Evolutionary conservation across 2,113 vertebrate species (phyloP).

Genomic region (Phaethornis superciliosus): DNA sequence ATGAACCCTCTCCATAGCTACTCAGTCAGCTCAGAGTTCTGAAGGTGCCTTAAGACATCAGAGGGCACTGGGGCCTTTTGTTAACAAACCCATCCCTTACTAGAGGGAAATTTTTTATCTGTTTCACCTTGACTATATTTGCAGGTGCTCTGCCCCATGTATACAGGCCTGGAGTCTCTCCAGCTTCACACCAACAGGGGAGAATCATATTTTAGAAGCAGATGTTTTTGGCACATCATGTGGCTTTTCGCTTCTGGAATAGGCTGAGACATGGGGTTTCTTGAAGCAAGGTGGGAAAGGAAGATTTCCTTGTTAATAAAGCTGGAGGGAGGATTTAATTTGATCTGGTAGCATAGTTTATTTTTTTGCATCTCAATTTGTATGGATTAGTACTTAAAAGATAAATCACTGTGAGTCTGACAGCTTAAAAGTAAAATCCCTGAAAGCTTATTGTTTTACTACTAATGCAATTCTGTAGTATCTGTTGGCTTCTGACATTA

Average conservation of each 20-base stretch:
- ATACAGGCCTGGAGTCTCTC: neutral
- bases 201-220: neutral
- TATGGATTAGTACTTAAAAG: constrained; percentile 65
- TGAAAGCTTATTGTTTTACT: constrained; percentile 58
- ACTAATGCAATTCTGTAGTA: constrained; percentile 33
- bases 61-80: neutral
- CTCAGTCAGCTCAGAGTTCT: neutral
- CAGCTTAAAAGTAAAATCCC: constrained; percentile 66
- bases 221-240: neutral
- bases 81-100: neutral
- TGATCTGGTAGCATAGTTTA: constrained; percentile 24
- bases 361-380: constrained; percentile 62
- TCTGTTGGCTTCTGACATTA: constrained; percentile 56
- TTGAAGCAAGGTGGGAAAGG: constrained; percentile 2
- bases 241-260: neutral
- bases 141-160: neutral
- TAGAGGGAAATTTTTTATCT: neutral
- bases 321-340: constrained; percentile 52
- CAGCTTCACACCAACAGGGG: neutral
- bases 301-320: constrained; percentile 36
- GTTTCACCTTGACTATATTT: neutral
- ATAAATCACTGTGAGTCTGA: constrained; percentile 44
- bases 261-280: neutral
- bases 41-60: neutral
- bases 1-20: neutral